phyloP scores from a whole-genome alignment of 2,888 invertebrate species.

The Ceriagrion tenellum region DNA sequence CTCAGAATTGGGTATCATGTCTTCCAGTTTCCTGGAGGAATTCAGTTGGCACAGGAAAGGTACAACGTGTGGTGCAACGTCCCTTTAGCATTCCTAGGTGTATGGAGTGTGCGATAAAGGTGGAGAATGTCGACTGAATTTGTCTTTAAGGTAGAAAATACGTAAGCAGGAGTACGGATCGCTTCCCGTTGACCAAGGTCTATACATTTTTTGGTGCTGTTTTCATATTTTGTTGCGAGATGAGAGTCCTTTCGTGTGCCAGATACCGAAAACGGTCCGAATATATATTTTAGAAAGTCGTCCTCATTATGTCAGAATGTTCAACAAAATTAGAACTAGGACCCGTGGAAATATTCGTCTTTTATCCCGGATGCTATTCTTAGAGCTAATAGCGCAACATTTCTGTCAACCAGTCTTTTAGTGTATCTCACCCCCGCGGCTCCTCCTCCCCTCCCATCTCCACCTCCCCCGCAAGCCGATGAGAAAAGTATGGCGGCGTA shows the following conservation, averaged over 20 bases:
- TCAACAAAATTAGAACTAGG: conserved; percentile 36
- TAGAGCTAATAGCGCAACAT: conserved; percentile 36
- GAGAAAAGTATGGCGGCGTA: conserved; percentile 8
- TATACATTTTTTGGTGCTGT: not conserved
- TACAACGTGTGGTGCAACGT: too few relatives aligned
- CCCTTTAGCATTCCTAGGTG: too few relatives aligned
- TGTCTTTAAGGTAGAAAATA: too few relatives aligned
- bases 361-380: conserved; percentile 31
- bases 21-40: too few relatives aligned
- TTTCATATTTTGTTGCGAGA: not conserved
- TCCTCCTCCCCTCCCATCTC: too few relatives aligned
- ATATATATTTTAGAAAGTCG: not conserved
- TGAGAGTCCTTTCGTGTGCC: not conserved
- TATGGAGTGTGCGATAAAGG: too few relatives aligned
- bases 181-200: not conserved
- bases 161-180: too few relatives aligned
- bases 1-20: too few relatives aligned
- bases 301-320: conserved; percentile 28
- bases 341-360: conserved; percentile 26
- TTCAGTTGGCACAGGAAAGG: too few relatives aligned
- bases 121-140: too few relatives aligned
- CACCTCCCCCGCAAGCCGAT: not conserved
- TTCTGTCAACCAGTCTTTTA: conserved; percentile 28
- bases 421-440: not conserved
- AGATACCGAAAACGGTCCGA: not conserved